Evolutionary conservation across 2,797 vertebrate species (phyloP).

Genomic region (Falco columbarius): DNA sequence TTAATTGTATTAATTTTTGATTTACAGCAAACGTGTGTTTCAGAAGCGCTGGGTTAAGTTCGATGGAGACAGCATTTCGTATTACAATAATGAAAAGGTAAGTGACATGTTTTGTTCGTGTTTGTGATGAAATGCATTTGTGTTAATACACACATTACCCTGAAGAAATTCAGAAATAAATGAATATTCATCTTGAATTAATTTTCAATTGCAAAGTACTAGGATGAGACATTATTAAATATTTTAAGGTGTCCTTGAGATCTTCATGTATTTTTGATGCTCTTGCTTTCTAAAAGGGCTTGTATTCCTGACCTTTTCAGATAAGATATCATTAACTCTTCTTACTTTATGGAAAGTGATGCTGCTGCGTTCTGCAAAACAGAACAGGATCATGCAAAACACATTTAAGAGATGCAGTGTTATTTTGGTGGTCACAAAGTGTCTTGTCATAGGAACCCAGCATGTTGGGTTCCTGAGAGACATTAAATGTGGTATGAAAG

Average conservation of each 20-base stretch:
- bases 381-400: background rate
- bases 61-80: slow-evolving; percentile 89
- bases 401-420: background rate
- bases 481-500: background rate
- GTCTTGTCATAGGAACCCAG: background rate
- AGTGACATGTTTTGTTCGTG: background rate
- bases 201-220: background rate
- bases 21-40: slow-evolving; percentile 89
- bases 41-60: slow-evolving; percentile 95
- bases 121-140: background rate
- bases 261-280: background rate
- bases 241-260: background rate
- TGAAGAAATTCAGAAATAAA: background rate
- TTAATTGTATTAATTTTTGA: slow-evolving; percentile 1
- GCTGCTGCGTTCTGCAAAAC: background rate
- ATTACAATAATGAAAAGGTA: slow-evolving; percentile 96
- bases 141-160: background rate
- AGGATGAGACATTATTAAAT: background rate
- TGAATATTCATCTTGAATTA: background rate
- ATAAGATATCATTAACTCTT: background rate
- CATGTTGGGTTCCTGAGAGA: background rate
- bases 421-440: background rate
- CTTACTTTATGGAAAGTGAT: background rate
- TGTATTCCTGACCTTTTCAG: background rate
- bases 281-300: background rate